A percentile compares a stretch with the other conserved stretches of the same genome.
phyloP scores from a whole-genome alignment of 2,113 vertebrate genomes.

The Anser brachyrhynchus region DNA sequence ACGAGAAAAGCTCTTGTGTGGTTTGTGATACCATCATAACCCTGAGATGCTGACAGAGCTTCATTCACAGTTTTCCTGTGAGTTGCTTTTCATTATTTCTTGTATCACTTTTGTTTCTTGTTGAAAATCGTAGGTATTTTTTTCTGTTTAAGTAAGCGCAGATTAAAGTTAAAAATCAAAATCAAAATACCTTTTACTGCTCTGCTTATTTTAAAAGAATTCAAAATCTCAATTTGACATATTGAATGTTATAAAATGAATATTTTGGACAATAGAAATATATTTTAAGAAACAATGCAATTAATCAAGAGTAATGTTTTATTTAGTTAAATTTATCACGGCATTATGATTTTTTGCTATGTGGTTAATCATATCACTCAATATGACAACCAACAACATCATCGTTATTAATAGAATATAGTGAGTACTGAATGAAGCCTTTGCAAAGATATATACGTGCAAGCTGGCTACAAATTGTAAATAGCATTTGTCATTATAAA shows the following conservation, averaged over 20 bases:
- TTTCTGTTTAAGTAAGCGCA: background rate
- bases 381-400: background rate
- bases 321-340: background rate
- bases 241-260: background rate
- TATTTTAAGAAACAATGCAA: background rate
- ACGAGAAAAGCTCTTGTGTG: constrained; percentile 12
- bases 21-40: background rate
- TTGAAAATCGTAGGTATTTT: background rate
- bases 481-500: background rate
- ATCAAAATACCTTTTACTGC: background rate
- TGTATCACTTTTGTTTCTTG: background rate
- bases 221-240: background rate
- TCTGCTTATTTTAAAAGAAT: background rate
- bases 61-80: constrained; percentile 2
- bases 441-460: background rate
- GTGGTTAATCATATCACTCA: background rate
- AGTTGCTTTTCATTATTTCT: background rate
- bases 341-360: background rate
- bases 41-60: background rate
- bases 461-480: background rate
- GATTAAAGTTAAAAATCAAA: background rate
- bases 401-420: background rate
- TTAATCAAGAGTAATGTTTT: background rate
- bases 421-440: background rate
- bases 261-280: background rate